Base-by-base conservation (phyloP, 1,140 invertebrate species). In the Drosophila prosaltans region DNA sequence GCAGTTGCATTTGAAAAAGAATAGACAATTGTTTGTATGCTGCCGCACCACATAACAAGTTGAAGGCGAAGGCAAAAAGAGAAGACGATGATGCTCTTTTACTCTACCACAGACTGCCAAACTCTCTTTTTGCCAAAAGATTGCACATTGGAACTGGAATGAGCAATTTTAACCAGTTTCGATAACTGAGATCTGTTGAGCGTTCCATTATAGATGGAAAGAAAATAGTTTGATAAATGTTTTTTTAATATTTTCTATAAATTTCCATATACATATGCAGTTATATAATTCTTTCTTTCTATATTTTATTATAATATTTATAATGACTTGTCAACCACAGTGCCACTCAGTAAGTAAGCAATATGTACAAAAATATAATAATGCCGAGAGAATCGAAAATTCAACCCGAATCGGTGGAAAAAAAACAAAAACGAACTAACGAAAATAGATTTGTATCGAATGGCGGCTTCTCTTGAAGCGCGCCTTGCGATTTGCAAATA, bases 381-480 rank as follows among this genome's bases (percentile, higher is more conserved):
- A 84, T 84, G 84, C 84, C 73, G 75, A 66, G 67, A 69, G 74
- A 26, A 51, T 21, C 24, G 6, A 51, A 51, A 51, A 51, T 9
- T 21, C 45, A 51, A 51, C 45, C 54, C 62, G 48, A 65, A 72
- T 32, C 30, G 51, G 71, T 57, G 21, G 30, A 62, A 61, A 62
- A 55, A 55, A 57, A 26, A 57, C 64, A 76, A 59, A 36, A 74
- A 72, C 45, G 30, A 41, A 73, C 54, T 41, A 77, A 81, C 81
- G 81, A 89, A 91, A 91, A 91, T 91, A 91, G 89, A 91, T 91
- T 91, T 91, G 89, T 91, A 91, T 91, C 89, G 77, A 90, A 75
- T 76, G 89, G 89, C 89, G 89, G 89, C 84, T 89, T 81, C 81
- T 91, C 84, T 51, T 91, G 78, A 81, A 89, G 84, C 80, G 76